Conservation (phyloP, 2,888 invertebrate species). For the Dasysyrphus tricinctus region DNA sequence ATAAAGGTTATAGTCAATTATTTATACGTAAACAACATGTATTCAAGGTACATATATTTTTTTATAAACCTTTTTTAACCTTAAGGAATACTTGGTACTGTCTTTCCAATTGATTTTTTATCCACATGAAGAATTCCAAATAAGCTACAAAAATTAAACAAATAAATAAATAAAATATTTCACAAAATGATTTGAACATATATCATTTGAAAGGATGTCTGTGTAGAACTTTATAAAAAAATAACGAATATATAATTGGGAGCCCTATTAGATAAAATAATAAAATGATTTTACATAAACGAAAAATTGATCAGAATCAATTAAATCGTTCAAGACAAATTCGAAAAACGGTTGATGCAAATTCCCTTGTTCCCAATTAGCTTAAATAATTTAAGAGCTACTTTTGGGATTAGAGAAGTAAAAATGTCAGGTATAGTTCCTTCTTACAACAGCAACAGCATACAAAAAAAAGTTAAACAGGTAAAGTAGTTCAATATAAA, state of each 20-base stretch:
- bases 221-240: no score
- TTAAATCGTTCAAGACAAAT: no score
- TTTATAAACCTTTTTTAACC: constrained; percentile 9
- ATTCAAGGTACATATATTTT: background rate
- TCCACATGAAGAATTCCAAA: constrained; percentile 56
- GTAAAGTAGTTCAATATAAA: constrained; percentile 22
- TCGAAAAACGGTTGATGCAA: no score
- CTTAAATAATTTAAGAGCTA: background rate
- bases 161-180: background rate
- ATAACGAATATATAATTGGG: no score
- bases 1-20: background rate
- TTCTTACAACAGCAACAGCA: background rate
- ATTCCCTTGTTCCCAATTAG: background rate
- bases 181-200: background rate
- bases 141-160: constrained; percentile 54
- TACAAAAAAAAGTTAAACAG: background rate
- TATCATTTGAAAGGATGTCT: no score
- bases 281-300: no score
- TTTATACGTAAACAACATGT: constrained; percentile 28
- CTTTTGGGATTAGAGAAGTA: background rate
- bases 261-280: no score
- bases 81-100: constrained; percentile 43
- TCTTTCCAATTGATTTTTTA: constrained; percentile 35
- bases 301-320: no score
- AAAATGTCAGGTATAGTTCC: background rate